phyloP scores from a whole-genome alignment of 1,140 invertebrate genomes.

The Habropoda laboriosa region DNA sequence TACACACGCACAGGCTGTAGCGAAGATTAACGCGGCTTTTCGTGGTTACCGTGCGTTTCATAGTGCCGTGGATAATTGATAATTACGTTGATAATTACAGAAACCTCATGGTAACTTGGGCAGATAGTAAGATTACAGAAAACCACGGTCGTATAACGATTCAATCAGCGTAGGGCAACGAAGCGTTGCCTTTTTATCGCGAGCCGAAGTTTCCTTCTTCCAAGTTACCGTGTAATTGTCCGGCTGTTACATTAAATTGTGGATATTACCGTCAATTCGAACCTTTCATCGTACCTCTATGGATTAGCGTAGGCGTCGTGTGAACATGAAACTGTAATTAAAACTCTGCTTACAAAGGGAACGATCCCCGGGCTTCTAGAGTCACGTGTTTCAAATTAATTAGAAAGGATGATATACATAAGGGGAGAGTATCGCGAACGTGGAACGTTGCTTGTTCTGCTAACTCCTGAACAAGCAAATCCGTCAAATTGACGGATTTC shows the following conservation, averaged over 20 bases:
- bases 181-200: not conserved
- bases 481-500: no score
- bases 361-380: no score
- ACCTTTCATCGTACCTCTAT: not conserved
- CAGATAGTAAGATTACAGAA: not conserved
- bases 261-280: slow-evolving; percentile 31
- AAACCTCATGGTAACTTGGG: not conserved
- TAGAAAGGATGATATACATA: not conserved
- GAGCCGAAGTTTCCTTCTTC: not conserved
- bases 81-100: not conserved
- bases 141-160: not conserved
- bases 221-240: slow-evolving; percentile 3
- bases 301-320: no score
- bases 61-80: not conserved
- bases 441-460: no score
- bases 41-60: no score
- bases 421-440: no score
- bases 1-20: not conserved
- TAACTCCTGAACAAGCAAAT: no score
- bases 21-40: no score
- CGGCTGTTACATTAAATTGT: slow-evolving; percentile 8
- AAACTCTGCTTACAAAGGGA: not conserved
- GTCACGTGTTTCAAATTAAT: not conserved
- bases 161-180: not conserved
- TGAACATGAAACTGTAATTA: not conserved